A percentile compares a stretch with the other conserved stretches of the same genome.
phyloP scores from a whole-genome alignment of 2,888 invertebrate genomes.

The Melanostoma mellinum region DNA sequence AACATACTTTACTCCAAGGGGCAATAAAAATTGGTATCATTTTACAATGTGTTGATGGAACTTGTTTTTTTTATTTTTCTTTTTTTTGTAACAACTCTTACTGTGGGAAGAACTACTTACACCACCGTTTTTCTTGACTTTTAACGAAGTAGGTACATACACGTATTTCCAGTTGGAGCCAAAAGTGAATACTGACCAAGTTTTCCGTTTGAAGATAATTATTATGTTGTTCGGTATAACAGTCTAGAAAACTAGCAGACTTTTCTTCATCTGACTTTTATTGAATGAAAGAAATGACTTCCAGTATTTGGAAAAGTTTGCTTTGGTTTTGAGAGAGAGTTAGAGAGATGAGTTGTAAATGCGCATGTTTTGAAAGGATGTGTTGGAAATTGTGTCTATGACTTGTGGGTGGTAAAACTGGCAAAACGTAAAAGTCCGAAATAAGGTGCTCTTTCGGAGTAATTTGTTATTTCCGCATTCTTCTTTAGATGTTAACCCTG shows the following conservation, averaged over 20 bases:
- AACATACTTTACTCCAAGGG: constrained; percentile 4
- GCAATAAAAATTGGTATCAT: constrained; percentile 35
- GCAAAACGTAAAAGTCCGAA: too few species aligned
- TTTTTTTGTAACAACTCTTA: background rate
- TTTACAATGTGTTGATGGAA: constrained; percentile 31
- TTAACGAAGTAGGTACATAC: constrained; percentile 55
- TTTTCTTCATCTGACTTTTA: constrained; percentile 1
- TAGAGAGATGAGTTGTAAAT: too few species aligned
- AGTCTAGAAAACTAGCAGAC: constrained; percentile 41
- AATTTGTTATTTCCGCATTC: constrained; percentile 40
- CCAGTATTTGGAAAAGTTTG: too few species aligned
- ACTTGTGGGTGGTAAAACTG: too few species aligned
- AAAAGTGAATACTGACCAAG: constrained; percentile 73
- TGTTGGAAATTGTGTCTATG: too few species aligned
- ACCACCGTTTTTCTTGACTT: constrained; percentile 32
- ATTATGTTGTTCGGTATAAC: constrained; percentile 68
- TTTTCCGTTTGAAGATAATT: constrained; percentile 70
- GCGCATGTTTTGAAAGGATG: too few species aligned
- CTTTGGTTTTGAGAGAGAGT: too few species aligned
- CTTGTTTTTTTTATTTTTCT: constrained; percentile 4
- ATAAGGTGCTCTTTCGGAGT: constrained; percentile 46
- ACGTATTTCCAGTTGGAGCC: constrained; percentile 72
- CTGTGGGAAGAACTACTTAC: constrained; percentile 44
- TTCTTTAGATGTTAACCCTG: background rate
- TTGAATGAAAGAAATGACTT: too few species aligned